Evolutionary conservation across 2,797 vertebrate genomes (phyloP), one percentile per base, ranked within the genome.

Genomic region (Liparis tanakae): DNA sequence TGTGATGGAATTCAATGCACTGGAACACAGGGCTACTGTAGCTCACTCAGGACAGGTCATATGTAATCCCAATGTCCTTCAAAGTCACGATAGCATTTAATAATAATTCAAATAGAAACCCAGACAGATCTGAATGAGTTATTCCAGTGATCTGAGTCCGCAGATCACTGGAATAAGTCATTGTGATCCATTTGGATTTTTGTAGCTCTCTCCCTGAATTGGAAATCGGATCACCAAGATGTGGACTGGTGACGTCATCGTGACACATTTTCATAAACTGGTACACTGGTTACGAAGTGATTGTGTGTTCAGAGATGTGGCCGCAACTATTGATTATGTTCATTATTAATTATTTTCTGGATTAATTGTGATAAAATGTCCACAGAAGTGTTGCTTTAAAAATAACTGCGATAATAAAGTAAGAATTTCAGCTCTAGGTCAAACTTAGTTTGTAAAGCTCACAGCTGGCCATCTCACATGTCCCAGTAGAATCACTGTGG

Each of bases 1-100:
- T 74, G 17, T 17, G 74, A 74, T 9, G 66, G 81, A 76, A 81
- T 76, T 66, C 58, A 77, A 65, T 70, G 72, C n/a, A 53, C 57
- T 20, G 69, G 37, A 56, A 63, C 55, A 76, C 14, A 43, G 53
- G 65, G 59, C 65, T 41, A 33, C 37, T 58, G 57, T 20, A 64
- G 71, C 50, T 77, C 70, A 78, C 44, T 15, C 44, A 61, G 55
- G 34, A 34, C 57, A 55, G 36, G 78, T 22, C 70, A 70, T 17
- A 67, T 15, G 0, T 5, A 34, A 76, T 70, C 22, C 41, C 7
- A 36, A 69, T 1, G 10, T 33, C 33, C 13, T 54, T 64, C 13
- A 37, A 36, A 37, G 7, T 70, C 34, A 33, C 7, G 0, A 57
- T 1, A 22, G 12, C 61, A 5, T 43, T 39, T 10, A 13, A 0